Base-by-base conservation (phyloP, 53 echinoderm and acorn worm genomes). In the Apostichopus leukothele region DNA sequence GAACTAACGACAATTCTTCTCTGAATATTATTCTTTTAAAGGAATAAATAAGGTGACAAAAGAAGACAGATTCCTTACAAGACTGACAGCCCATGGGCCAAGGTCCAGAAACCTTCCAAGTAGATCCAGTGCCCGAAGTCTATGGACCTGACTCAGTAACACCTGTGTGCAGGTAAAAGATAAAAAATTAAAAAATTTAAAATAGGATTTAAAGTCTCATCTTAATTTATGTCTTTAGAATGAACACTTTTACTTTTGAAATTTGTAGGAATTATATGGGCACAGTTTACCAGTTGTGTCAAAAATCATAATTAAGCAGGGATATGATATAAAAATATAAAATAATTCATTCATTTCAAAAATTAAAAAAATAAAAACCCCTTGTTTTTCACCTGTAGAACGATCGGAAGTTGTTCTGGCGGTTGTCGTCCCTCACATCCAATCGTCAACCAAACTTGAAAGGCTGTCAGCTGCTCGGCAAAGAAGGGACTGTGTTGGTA, bases 401-500 rank as follows among this genome's bases (percentile, higher is more conserved):
- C 97, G 11, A 97, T 97, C 5, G 97, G 97, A 9, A 97, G 94
- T 84, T 97, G 97, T 92, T 97, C 97, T 27, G 97, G 97, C 7
- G 97, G 97, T 51, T 93, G 88, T 86, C 97, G 76, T 16, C 61
- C 91, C 79, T 97, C 93, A 0, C 93, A 97, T n/a, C 97, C 97
- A 88, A 95, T 92, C 18, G 95, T 94, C 59, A 97, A 88, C 95
- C 97, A 95, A 19, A 95, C 95, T 78, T 97, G 97, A 76, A 97
- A 97, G 50, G 97, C 97, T 52, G 97, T 97, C 7, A 97, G 89
- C 84, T 97, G 97, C 86, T 97, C 97, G 18, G 95, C 97, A 89
- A 97, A 97, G 93, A 97, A 97, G 11, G 96, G 95, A 84, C 97
- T 97, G 76, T 97, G 97, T 60, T 94, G 92, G 92, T 97, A 97